Evolutionary conservation across 1,140 invertebrate genomes (phyloP).

Genomic region (Delia radicum): DNA sequence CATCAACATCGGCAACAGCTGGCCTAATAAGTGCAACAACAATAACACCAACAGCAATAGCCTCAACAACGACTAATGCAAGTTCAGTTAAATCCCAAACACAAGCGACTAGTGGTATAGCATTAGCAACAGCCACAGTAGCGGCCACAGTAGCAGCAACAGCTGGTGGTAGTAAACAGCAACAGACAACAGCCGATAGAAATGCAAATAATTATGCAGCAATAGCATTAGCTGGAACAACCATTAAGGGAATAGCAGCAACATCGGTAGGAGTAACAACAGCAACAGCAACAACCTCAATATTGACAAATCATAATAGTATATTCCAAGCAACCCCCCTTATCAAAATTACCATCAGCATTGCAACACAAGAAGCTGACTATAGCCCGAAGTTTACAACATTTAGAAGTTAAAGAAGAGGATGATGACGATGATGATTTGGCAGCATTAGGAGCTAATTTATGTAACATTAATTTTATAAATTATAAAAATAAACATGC

Average conservation of each 20-base stretch:
- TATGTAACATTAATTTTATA: constrained; percentile 51
- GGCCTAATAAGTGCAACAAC: constrained; percentile 35
- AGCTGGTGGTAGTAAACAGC: constrained; percentile 15
- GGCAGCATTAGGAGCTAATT: constrained; percentile 47
- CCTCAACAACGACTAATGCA: constrained; percentile 25
- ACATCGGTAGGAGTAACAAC: not conserved
- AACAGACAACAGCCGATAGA: not conserved
- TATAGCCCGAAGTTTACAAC: constrained; percentile 47
- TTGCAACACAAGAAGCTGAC: constrained; percentile 40
- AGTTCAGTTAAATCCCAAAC: constrained; percentile 12
- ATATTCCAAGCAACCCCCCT: not conserved
- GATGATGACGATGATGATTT: constrained; percentile 49
- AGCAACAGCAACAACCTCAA: constrained; percentile 28
- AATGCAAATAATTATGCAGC: not conserved
- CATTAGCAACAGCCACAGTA: constrained; percentile 5
- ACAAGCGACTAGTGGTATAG: not conserved
- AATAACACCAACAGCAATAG: constrained; percentile 31
- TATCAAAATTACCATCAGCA: not conserved
- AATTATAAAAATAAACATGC: constrained; percentile 53
- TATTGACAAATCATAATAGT: constrained; percentile 25
- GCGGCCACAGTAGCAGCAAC: constrained; percentile 29
- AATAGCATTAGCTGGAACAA: constrained; percentile 23
- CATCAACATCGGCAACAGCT: constrained; percentile 52
- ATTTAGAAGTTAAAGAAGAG: constrained; percentile 51
- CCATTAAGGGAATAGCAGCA: not conserved